Base-by-base conservation (phyloP, 2,113 vertebrate species). In the Redunca redunca region DNA sequence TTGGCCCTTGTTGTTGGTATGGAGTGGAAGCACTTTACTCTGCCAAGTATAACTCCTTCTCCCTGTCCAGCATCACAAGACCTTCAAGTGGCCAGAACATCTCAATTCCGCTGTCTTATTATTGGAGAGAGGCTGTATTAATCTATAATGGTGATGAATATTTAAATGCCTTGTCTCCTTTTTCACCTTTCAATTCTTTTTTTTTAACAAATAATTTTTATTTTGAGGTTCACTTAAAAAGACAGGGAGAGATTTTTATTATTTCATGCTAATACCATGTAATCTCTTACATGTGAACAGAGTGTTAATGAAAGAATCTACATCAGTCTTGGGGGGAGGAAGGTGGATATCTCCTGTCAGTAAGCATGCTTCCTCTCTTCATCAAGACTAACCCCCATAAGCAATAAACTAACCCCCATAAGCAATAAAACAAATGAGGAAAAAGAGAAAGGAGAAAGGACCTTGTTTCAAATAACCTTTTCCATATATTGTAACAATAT, bases 171-270 rank as follows among this genome's bases (percentile, higher is more conserved):
- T 15, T 64, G 78, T 91, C 3, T 21, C 52, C 30, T 50, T 62
- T 71, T 85, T 52, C 12, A 62, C 21, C 3, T 33, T 82, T 30
- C 16, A 7, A 40, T 36, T 81, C 23, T n/a, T 40, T 62, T 52
- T 55, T 91, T 77, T 53, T n/a, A 19, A 14, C 13, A 25, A 28
- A 55, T 74, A 88, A 16, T 13, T 30, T 94, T 85, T 11, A 40
- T 57, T 84, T 92, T 97, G 17, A 97, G 55, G 15, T 50, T 52
- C 40, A 57, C 58, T 94, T 67, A 71, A 82, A 62, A 4, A 36
- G 17, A 43, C 26, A 80, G 92, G 25, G 33, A 52, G 48, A 11
- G 52, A 62, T 55, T 55, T 88, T 17, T 17, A 36, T 80, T 90
- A 5, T 67, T 62, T 46, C 50, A 6, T 52, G n/a, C 30, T n/a